Evolutionary conservation across 2,113 vertebrate species (phyloP).

Genomic region (Coregonus clupeaformis): DNA sequence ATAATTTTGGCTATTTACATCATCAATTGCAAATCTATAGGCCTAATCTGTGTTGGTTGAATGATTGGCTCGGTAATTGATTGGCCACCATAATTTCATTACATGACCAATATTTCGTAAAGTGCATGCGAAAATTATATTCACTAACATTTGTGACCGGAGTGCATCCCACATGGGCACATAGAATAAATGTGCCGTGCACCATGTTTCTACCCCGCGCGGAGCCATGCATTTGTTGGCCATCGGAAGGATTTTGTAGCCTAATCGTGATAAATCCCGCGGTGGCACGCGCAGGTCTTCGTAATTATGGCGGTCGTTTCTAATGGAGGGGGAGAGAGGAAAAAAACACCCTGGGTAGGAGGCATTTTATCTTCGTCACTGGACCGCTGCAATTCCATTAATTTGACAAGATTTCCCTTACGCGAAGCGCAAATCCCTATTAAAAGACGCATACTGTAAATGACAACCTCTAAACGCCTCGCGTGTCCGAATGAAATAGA

Average conservation of each 20-base stretch:
- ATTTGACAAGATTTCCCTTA: conserved; percentile 71
- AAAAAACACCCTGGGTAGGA: conserved; percentile 32
- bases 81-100: conserved; percentile 44
- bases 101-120: not conserved
- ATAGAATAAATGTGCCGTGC: conserved; percentile 52
- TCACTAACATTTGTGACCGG: conserved; percentile 35
- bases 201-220: conserved; percentile 43
- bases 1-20: not conserved
- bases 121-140: not conserved
- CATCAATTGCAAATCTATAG: not conserved
- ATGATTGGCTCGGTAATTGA: conserved; percentile 15
- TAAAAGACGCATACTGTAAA: conserved; percentile 55
- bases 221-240: conserved; percentile 58
- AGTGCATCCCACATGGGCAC: conserved; percentile 37
- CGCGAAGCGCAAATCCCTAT: conserved; percentile 59
- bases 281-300: conserved; percentile 52
- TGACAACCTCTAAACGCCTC: conserved; percentile 48
- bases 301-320: conserved; percentile 72
- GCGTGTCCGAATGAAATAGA: conserved; percentile 26
- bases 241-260: conserved; percentile 15
- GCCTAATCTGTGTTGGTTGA: conserved; percentile 27
- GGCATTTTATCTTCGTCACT: conserved; percentile 76
- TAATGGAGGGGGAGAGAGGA: conserved; percentile 33
- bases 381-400: conserved; percentile 73
- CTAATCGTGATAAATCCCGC: conserved; percentile 65